These are phyloP conservation scores for Pantelozetes paolii DNA, from an alignment of 2,888 invertebrate species.

Conservation along the genomic window DNA sequence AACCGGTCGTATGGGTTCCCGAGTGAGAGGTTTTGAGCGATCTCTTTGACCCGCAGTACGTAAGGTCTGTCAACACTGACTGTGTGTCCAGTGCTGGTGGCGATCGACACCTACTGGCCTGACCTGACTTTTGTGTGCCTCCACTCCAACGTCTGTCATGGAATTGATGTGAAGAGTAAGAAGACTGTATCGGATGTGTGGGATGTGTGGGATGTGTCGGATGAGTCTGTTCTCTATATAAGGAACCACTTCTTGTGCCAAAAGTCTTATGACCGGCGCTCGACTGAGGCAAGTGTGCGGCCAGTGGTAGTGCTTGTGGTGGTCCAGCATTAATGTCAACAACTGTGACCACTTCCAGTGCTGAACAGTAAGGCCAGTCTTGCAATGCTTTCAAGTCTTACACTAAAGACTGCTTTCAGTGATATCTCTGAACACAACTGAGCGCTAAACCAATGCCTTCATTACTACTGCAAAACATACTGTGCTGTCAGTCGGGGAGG, in stretches of 20 bases:
- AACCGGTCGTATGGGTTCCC: background rate
- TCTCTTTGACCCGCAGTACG: slow-evolving; percentile 4
- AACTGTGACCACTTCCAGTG: slow-evolving; percentile 12
- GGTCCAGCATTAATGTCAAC: slow-evolving; percentile 21
- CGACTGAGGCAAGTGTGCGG: background rate
- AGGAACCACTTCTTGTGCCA: background rate
- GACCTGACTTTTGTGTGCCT: background rate
- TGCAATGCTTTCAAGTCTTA: background rate
- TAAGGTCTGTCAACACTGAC: background rate
- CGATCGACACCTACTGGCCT: background rate
- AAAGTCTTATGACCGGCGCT: background rate
- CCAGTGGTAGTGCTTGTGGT: slow-evolving; percentile 13
- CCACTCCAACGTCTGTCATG: slow-evolving; percentile 13
- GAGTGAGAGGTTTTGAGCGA: background rate
- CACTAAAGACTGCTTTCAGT: background rate
- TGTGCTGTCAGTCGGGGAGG: background rate
- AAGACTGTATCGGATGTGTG: too few relatives aligned
- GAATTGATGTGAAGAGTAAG: background rate
- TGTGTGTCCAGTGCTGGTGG: background rate
- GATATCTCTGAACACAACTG: background rate
- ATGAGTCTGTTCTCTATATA: background rate
- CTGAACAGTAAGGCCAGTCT: background rate
- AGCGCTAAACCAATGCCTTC: background rate
- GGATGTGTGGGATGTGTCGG: too few relatives aligned
- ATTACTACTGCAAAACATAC: too few relatives aligned